phyloP scores from a whole-genome alignment of 2,797 vertebrate genomes.

The Anguilla anguilla region DNA sequence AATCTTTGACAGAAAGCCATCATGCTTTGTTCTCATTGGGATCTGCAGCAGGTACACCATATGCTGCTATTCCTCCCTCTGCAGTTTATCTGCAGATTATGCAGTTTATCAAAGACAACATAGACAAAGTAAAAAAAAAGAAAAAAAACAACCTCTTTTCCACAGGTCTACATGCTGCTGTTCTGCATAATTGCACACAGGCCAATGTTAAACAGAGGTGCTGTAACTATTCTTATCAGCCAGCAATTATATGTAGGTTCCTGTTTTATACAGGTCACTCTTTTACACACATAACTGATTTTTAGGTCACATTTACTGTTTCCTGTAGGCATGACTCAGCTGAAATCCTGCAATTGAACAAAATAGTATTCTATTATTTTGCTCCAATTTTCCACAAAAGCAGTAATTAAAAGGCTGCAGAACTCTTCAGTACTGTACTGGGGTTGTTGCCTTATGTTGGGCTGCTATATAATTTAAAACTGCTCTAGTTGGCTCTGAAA shows the following conservation, averaged over 20 bases:
- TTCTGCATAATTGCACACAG: background rate
- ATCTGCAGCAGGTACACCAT: background rate
- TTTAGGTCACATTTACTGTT: background rate
- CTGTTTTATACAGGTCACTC: background rate
- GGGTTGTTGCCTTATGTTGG: background rate
- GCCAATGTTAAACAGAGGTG: background rate
- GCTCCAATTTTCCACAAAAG: background rate
- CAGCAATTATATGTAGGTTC: background rate
- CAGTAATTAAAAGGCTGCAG: constrained; percentile 25
- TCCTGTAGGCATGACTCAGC: background rate
- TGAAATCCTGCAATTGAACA: background rate
- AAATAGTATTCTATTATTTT: background rate
- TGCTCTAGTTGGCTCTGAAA: background rate
- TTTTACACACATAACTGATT: background rate
- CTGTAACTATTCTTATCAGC: background rate
- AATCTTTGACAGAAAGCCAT: background rate
- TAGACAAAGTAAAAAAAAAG: background rate
- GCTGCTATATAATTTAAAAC: background rate
- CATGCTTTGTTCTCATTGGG: background rate
- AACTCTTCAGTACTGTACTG: background rate
- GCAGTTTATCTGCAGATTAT: background rate
- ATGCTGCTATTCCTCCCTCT: background rate
- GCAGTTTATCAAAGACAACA: background rate
- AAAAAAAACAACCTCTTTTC: no score
- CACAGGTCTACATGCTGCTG: no score